Evolutionary conservation across 2,797 vertebrate species (phyloP).

Genomic region (Uromys caudimaculatus): DNA sequence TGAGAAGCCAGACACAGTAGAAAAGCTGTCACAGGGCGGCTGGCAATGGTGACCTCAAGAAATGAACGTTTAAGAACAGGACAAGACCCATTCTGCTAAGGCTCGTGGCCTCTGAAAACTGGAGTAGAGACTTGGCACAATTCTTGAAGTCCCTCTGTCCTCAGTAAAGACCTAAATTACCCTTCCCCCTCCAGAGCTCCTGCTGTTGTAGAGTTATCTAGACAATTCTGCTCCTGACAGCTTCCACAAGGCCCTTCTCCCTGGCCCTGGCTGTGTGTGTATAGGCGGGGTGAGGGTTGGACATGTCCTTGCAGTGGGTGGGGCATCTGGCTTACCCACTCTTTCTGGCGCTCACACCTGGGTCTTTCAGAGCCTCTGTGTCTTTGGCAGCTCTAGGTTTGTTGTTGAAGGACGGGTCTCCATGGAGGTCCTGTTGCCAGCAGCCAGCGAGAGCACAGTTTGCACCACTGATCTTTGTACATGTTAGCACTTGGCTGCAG

Average conservation of each 20-base stretch:
- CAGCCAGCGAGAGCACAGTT: neutral
- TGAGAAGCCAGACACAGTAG: neutral
- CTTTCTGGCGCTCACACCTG: neutral
- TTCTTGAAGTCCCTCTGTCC: neutral
- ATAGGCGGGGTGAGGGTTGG: neutral
- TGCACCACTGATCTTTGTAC: constrained; percentile 68
- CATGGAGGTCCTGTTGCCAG: neutral
- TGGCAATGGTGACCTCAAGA: neutral
- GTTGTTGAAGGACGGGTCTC: neutral
- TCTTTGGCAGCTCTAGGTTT: neutral
- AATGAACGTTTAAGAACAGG: neutral
- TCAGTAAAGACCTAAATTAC: neutral
- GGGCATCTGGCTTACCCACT: neutral
- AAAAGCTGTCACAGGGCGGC: neutral
- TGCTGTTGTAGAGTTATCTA: neutral
- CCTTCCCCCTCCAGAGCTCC: neutral
- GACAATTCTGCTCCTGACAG: neutral
- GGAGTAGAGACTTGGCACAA: no score
- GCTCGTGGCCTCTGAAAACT: neutral
- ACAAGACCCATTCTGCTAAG: neutral
- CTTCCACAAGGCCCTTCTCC: neutral
- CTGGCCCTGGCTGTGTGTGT: neutral
- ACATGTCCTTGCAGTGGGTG: neutral
- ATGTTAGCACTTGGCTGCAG: constrained; percentile 43
- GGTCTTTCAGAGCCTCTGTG: neutral